Evolutionary conservation across 2,113 vertebrate genomes (phyloP), one percentile per base, ranked within the genome.

Genomic region (Trochalopteron elliotii): DNA sequence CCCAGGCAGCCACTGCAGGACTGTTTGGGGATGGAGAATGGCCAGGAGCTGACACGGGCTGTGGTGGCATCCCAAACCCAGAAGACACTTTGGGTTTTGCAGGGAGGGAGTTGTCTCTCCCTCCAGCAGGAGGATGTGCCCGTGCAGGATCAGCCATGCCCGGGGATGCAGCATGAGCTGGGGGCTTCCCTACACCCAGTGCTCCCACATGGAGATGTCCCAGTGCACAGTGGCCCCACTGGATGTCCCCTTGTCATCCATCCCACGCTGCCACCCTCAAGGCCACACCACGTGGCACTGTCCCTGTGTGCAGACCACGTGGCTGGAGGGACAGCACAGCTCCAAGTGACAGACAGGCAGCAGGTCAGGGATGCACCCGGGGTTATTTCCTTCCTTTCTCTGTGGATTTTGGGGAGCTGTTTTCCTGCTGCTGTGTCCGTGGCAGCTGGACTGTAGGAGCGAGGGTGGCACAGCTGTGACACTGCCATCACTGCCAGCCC

Each of bases 121-220:
- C 3, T 10, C 27, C 0, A 0, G 24, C 86, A 1, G 13, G 10
- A 81, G 52, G 78, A 35, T 10, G 33, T 1, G 10, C 53, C 20
- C 0, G 1, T 56, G 57, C 0, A 0, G 83, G 82, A 80, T 47
- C 5, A 0, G 5, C 70, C 0, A 0, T 33, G 28, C 33, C 53
- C 4, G 3, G 68, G 52, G 70, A 19, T 1, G 6, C 47, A 6
- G 45, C 1, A 0, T 33, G 28, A n/a, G 67, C 55, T 21, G 21
- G 4, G 35, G 27, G 17, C 23, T 53, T 27, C 47, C 60, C 55
- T 7, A 40, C 40, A 22, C 30, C 25, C 24, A 19, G 7, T 19
- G 55, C 15, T 42, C 24, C 75, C 6, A 15, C 3, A 0, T 2
- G 56, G 44, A 45, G 30, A 15, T 5, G 40, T 80, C 44, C 50